A percentile compares a stretch with the other conserved stretches of the same genome.
Conservation (phyloP, 2,797 vertebrate genomes). For the Parauchenoglanis punctatus region DNA sequence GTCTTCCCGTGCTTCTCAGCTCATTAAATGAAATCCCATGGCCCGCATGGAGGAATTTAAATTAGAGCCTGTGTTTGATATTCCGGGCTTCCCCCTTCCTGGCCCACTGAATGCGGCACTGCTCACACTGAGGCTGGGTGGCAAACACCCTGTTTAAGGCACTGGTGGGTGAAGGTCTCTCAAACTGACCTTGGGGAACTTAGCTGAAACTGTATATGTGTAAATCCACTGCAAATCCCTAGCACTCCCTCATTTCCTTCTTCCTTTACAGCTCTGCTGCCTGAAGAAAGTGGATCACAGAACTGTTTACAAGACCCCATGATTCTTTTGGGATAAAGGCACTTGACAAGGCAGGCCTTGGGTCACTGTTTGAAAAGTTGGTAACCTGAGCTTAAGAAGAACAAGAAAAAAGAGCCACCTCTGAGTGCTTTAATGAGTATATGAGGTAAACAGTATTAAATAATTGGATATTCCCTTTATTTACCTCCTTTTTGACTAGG, state of each 20-base stretch:
- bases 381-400: constrained; percentile 74
- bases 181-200: constrained; percentile 84
- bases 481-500: constrained; percentile 47
- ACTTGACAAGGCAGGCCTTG: constrained; percentile 75
- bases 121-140: constrained; percentile 71
- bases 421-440: constrained; percentile 78
- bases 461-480: constrained; percentile 73
- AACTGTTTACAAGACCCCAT: constrained; percentile 86
- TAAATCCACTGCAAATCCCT: constrained; percentile 93
- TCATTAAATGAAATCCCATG: constrained; percentile 76
- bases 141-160: constrained; percentile 75
- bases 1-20: constrained; percentile 74
- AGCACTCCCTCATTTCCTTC: constrained; percentile 56
- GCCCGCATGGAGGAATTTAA: constrained; percentile 76
- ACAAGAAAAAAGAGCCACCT: constrained; percentile 62
- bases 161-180: constrained; percentile 75
- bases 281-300: constrained; percentile 90
- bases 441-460: constrained; percentile 79
- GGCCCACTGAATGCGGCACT: constrained; percentile 48
- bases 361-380: constrained; percentile 77
- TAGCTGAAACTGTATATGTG: constrained; percentile 94
- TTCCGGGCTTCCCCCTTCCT: constrained; percentile 56
- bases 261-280: constrained; percentile 73
- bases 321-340: constrained; percentile 87
- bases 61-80: constrained; percentile 73